Conservation (phyloP, 2,888 invertebrate genomes). For the Leptarthrus brevirostris region DNA sequence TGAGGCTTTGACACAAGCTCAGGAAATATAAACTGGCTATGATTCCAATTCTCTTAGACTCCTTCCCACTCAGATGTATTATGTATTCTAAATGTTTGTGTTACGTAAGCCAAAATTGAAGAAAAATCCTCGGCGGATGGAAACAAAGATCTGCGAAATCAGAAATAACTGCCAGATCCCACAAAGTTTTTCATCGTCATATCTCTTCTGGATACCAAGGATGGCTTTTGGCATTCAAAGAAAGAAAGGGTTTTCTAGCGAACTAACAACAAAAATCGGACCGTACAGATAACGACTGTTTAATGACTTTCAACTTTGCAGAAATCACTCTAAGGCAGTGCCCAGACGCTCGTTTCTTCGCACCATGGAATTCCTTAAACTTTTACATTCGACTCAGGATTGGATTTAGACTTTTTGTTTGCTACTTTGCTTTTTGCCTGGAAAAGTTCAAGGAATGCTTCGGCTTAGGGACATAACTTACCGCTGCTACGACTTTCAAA, state of each 20-base stretch:
- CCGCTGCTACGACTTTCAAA: constrained; percentile 23
- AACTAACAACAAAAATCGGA: constrained; percentile 25
- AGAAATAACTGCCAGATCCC: background rate
- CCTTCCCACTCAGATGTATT: constrained; percentile 18
- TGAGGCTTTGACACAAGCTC: constrained; percentile 3
- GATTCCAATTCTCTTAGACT: background rate
- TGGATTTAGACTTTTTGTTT: constrained; percentile 23
- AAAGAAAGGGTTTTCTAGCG: background rate
- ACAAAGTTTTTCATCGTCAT: background rate
- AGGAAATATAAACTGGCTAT: background rate
- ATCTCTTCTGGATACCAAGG: constrained; percentile 16
- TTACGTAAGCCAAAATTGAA: constrained; percentile 36
- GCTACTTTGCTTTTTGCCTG: constrained; percentile 19
- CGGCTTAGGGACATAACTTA: background rate
- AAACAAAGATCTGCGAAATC: constrained; percentile 17
- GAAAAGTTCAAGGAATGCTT: constrained; percentile 24
- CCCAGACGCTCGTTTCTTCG: constrained; percentile 20
- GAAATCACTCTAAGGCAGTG: background rate
- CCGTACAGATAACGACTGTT: constrained; percentile 42
- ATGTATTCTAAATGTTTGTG: constrained; percentile 30
- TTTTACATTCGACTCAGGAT: constrained; percentile 42
- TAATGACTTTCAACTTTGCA: constrained; percentile 48
- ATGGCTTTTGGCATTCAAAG: constrained; percentile 6
- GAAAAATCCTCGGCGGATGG: constrained; percentile 12
- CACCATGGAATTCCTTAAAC: constrained; percentile 27